Evolutionary conservation across 2,797 vertebrate genomes (phyloP).

Genomic region (Danio aesculapii): DNA sequence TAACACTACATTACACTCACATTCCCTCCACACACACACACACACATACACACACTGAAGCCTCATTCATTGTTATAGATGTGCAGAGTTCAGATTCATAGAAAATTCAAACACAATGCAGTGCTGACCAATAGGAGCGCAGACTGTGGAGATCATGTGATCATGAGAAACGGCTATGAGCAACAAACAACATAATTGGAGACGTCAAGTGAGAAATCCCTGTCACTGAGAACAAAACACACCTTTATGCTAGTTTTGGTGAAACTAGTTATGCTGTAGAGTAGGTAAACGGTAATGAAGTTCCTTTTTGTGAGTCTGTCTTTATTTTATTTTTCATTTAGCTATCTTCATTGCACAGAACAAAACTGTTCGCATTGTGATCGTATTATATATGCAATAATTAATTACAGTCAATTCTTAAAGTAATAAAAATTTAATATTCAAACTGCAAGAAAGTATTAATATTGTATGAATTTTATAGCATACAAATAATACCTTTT

Average conservation of each 20-base stretch:
- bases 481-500: too few species aligned
- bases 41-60: not conserved
- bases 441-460: too few species aligned
- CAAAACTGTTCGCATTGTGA: not conserved
- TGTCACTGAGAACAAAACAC: not conserved
- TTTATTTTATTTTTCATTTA: not conserved
- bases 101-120: not conserved
- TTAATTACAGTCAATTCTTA: not conserved
- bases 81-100: not conserved
- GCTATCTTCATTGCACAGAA: not conserved
- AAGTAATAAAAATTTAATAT: too few species aligned
- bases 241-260: not conserved
- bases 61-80: not conserved
- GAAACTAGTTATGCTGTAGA: not conserved
- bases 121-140: not conserved
- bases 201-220: not conserved
- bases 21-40: not conserved
- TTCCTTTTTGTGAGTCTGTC: not conserved
- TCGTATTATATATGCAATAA: not conserved
- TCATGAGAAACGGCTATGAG: not conserved
- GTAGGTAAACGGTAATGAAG: not conserved
- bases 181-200: not conserved
- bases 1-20: conserved; percentile 22
- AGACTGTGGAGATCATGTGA: not conserved
- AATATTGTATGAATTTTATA: too few species aligned